Conservation (phyloP, 1,140 invertebrate species). For the Ceratosolen fusciceps region DNA sequence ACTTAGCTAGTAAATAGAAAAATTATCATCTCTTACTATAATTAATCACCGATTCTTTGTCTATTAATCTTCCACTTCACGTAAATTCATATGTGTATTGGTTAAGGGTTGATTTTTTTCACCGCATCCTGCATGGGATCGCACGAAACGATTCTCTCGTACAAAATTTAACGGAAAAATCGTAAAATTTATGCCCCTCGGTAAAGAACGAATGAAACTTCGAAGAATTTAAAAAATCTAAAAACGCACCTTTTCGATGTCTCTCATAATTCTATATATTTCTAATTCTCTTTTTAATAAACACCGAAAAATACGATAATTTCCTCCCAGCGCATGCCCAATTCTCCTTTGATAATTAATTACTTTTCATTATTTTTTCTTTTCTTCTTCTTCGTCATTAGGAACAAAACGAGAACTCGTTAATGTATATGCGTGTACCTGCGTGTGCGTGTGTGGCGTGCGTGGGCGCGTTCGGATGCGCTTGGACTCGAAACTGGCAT, state of each 20-base stretch:
- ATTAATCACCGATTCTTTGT: constrained; percentile 60
- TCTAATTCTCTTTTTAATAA: constrained; percentile 32
- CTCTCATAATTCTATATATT: constrained; percentile 17
- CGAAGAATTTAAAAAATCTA: constrained; percentile 31
- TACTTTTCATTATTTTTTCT: constrained; percentile 25
- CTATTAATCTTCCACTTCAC: constrained; percentile 14
- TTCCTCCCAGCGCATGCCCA: constrained; percentile 8
- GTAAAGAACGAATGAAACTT: constrained; percentile 36
- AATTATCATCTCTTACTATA: constrained; percentile 71
- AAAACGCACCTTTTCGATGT: constrained; percentile 44
- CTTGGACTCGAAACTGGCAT: too few species aligned
- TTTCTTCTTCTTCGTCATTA: constrained; percentile 38
- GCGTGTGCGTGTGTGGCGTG: too few species aligned
- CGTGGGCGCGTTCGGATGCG: too few species aligned
- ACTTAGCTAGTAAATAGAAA: constrained; percentile 67
- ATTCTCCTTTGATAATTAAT: constrained; percentile 44
- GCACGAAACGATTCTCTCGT: constrained; percentile 31
- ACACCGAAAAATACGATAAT: constrained; percentile 19
- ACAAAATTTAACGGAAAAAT: constrained; percentile 42
- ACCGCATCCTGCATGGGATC: background rate
- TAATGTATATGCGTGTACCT: constrained; percentile 43
- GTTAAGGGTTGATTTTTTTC: constrained; percentile 2
- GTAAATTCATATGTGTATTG: constrained; percentile 19
- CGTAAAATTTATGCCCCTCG: constrained; percentile 13
- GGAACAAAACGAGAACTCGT: constrained; percentile 46